phyloP scores from a whole-genome alignment of 2,888 invertebrate species.

The Podabrus alpinus region DNA sequence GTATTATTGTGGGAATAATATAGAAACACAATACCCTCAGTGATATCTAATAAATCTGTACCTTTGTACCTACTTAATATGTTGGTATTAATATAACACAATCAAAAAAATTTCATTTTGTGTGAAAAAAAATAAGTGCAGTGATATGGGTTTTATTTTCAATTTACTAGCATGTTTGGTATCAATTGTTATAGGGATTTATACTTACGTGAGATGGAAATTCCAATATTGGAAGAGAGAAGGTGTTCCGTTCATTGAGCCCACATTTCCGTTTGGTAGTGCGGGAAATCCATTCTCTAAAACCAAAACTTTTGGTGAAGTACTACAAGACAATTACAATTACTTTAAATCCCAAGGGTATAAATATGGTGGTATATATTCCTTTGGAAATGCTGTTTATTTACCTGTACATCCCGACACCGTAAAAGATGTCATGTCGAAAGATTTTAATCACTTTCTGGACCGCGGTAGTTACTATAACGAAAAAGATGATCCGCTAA shows the following conservation, averaged over 20 bases:
- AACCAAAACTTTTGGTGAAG: slow-evolving; percentile 11
- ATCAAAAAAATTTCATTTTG: too few species aligned
- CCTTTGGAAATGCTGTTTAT: slow-evolving; percentile 11
- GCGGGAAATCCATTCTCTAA: neutral
- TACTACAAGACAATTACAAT: slow-evolving; percentile 16
- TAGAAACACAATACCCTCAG: too few species aligned
- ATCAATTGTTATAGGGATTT: neutral
- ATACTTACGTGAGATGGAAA: neutral
- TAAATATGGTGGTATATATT: slow-evolving; percentile 26
- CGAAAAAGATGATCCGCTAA: slow-evolving; percentile 60
- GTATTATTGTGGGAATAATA: too few species aligned
- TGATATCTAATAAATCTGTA: too few species aligned
- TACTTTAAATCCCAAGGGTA: slow-evolving; percentile 19
- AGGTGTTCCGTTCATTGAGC: neutral
- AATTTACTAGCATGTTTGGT: neutral
- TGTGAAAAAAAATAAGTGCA: too few species aligned
- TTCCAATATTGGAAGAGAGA: neutral
- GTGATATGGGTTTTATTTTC: neutral
- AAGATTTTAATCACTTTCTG: slow-evolving; percentile 63
- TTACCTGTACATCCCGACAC: slow-evolving; percentile 26
- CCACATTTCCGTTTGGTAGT: neutral
- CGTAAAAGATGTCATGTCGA: slow-evolving; percentile 56
- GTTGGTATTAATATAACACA: too few species aligned
- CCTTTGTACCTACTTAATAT: too few species aligned
- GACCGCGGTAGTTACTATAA: slow-evolving; percentile 63